Evolutionary conservation across 2,888 invertebrate genomes (phyloP).

Genomic region (Strigamia crassipes): DNA sequence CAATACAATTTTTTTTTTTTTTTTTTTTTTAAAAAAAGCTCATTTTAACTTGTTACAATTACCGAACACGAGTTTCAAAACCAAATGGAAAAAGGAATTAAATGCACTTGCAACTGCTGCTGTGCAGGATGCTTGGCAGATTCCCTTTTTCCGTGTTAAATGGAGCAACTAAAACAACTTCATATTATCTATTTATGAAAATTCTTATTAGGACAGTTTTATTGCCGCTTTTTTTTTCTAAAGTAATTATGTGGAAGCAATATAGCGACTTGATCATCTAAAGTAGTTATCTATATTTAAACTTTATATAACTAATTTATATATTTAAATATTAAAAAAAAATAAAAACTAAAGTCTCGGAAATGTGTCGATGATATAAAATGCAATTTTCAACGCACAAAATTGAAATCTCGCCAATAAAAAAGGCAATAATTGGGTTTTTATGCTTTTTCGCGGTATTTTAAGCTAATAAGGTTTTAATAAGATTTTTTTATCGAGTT

Average conservation of each 20-base stretch:
- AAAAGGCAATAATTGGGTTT: background rate
- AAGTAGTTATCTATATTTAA: no score
- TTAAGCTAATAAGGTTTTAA: background rate
- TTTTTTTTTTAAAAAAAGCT: no score
- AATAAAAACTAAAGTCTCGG: background rate
- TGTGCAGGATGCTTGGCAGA: background rate
- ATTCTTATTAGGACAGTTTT: background rate
- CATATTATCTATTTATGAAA: background rate
- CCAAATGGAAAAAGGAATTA: no score
- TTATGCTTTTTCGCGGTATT: background rate
- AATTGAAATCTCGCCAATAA: background rate
- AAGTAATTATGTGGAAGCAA: background rate
- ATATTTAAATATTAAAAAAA: background rate
- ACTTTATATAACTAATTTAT: no score
- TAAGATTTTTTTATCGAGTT: background rate
- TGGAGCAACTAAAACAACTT: background rate
- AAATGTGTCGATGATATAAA: no score
- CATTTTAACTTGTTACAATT: no score
- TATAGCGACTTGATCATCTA: no score
- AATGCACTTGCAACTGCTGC: background rate
- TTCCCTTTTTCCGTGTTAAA: background rate
- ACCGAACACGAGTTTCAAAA: no score
- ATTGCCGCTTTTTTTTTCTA: background rate
- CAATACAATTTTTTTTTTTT: no score
- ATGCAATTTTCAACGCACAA: background rate